These are phyloP conservation scores for Pseudachorutes palmiensis DNA, from an alignment of 1,140 invertebrate species.

Conservation along the genomic window DNA sequence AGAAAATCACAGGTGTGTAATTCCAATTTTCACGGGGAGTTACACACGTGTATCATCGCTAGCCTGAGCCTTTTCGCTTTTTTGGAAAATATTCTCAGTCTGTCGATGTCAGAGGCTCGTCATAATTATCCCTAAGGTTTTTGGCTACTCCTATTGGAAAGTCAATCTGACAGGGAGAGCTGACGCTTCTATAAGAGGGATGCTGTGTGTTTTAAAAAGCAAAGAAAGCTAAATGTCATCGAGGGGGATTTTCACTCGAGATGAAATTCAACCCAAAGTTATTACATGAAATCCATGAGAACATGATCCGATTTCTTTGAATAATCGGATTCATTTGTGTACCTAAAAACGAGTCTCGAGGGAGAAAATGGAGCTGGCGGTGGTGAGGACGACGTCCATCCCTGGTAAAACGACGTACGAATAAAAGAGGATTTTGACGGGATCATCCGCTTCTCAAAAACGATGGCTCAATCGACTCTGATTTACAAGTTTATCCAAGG, in stretches of 20 bases:
- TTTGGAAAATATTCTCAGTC: too few relatives aligned
- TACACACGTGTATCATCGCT: neutral
- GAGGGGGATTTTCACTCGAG: neutral
- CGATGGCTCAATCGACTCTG: neutral
- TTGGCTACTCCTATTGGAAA: too few relatives aligned
- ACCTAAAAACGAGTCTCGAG: neutral
- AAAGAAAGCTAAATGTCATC: neutral
- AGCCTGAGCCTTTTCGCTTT: neutral
- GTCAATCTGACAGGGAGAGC: too few relatives aligned
- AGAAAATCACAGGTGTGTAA: slow-evolving; percentile 12
- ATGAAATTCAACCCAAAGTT: neutral
- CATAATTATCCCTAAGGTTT: too few relatives aligned
- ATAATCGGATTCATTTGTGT: neutral
- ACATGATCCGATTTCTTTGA: neutral
- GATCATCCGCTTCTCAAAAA: neutral
- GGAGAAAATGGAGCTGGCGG: neutral
- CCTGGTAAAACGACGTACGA: neutral
- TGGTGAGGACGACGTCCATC: neutral
- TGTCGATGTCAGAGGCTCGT: too few relatives aligned
- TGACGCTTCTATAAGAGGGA: too few relatives aligned
- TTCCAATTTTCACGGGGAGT: neutral
- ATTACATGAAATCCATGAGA: neutral
- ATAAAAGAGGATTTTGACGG: neutral
- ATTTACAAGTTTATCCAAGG: slow-evolving; percentile 3
- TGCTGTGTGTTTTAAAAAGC: too few relatives aligned